Evolutionary conservation across 2,113 vertebrate genomes (phyloP).

Genomic region (Mugil cephalus): DNA sequence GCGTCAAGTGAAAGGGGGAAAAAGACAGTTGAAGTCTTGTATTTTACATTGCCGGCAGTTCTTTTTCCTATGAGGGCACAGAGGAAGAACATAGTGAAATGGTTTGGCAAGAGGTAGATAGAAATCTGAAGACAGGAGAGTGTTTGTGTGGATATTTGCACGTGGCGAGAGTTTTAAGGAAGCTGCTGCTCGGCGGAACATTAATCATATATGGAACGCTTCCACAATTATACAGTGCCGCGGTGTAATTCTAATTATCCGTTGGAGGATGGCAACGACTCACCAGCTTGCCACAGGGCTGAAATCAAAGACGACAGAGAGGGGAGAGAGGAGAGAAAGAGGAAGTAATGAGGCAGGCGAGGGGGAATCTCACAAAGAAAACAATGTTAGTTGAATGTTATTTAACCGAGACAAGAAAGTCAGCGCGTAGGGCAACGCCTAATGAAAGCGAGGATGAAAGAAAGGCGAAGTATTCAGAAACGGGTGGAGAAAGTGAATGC

Average conservation of each 20-base stretch:
- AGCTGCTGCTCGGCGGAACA: conserved; percentile 22
- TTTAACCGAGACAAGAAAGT: conserved; percentile 62
- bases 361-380: conserved; percentile 48
- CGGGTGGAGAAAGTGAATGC: not conserved
- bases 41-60: too few species aligned
- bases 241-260: conserved; percentile 62
- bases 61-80: too few species aligned
- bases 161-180: not conserved
- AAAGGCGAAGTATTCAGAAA: conserved; percentile 20
- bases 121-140: not conserved
- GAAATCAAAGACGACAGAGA: conserved; percentile 57
- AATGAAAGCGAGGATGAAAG: conserved; percentile 54
- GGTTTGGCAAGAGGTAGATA: not conserved
- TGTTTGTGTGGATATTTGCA: conserved; percentile 24
- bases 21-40: not conserved
- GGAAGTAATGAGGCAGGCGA: conserved; percentile 35
- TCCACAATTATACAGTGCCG: conserved; percentile 33
- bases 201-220: conserved; percentile 55
- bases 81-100: not conserved
- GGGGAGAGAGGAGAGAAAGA: conserved; percentile 6
- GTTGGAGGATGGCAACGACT: conserved; percentile 35
- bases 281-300: conserved; percentile 40
- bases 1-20: not conserved
- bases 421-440: conserved; percentile 17
- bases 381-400: conserved; percentile 70